Evolutionary conservation across 1,140 invertebrate species (phyloP).

Genomic region (Atta cephalotes): DNA sequence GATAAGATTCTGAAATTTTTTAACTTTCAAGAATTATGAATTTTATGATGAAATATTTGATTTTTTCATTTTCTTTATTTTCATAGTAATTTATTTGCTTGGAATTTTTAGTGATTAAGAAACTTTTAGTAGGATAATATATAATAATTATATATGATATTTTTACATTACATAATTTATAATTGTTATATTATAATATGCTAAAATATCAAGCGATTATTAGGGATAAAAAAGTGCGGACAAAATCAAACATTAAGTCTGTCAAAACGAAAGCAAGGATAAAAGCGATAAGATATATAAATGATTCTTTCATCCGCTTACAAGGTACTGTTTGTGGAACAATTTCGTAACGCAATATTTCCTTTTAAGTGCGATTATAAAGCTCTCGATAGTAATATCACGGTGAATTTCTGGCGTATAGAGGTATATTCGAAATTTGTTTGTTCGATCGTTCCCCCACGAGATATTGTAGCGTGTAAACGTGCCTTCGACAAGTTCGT

Average conservation of each 20-base stretch:
- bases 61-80: no score
- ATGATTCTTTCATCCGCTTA: neutral
- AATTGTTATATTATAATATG: no score
- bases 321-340: slow-evolving; percentile 28
- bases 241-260: neutral
- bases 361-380: slow-evolving; percentile 47
- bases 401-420: slow-evolving; percentile 34
- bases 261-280: neutral
- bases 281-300: slow-evolving; percentile 37
- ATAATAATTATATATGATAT: no score
- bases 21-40: no score
- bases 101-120: no score
- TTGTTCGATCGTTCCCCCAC: slow-evolving; percentile 60
- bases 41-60: no score
- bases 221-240: neutral
- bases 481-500: slow-evolving; percentile 62
- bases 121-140: no score
- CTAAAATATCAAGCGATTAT: neutral
- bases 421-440: slow-evolving; percentile 49
- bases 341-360: slow-evolving; percentile 8
- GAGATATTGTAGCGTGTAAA: slow-evolving; percentile 67
- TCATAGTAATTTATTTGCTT: no score
- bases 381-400: slow-evolving; percentile 55
- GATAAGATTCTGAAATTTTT: no score
- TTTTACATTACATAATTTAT: no score